Base-by-base conservation (phyloP, 1,140 invertebrate species). In the Ruditapes philippinarum region DNA sequence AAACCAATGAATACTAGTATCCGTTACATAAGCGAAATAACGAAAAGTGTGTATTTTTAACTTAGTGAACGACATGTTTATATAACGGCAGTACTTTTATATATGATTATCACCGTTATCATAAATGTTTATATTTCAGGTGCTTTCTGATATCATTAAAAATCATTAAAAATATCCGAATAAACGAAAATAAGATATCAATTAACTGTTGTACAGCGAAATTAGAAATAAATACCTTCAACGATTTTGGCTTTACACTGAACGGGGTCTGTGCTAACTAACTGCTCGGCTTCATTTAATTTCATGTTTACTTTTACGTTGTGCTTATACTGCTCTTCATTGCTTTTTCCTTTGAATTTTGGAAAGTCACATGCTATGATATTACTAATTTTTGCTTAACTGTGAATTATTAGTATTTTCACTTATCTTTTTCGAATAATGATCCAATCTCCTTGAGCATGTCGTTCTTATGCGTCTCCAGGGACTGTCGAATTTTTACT, bases 351-450 rank as follows among this genome's bases (percentile, higher is more conserved):
- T 65, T 65, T 65, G 33, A 65, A 65, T 33, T 65, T 31, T 3
- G 25, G 25, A 65, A 31, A 31, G 25, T 31, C 33, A 57, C 51
- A 68, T 73, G 40, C 70, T 9, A 73, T 73, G n/a, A 73, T 73
- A 73, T 73, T 73, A 42, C 36, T 42, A 12, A 73, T 73, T 73
- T n/a, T 73, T 73, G 22, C 22, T 73, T 7, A 42, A 73, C 38
- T 73, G 70, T 9, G 70, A 40, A 73, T 2, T 42, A n/a, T 42
- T 73, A 25, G 70, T 9, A 73, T 73, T 4, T 42, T 45, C 70
- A 73, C 70, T 73, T 73, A 73, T 73, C 70, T 73, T 65, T n/a
- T 73, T 73, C 70, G 38, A 73, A 73, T n/a, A 42, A 9, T 4
- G 36, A 42, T 1, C 70, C 70, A 42, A 73, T 73, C 70, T 73